Percentiles rank a stretch among this genome's conserved stretches.
These are phyloP conservation scores for Ctenomys sociabilis DNA, from an alignment of 2,113 vertebrate genomes.

Conservation along the genomic window DNA sequence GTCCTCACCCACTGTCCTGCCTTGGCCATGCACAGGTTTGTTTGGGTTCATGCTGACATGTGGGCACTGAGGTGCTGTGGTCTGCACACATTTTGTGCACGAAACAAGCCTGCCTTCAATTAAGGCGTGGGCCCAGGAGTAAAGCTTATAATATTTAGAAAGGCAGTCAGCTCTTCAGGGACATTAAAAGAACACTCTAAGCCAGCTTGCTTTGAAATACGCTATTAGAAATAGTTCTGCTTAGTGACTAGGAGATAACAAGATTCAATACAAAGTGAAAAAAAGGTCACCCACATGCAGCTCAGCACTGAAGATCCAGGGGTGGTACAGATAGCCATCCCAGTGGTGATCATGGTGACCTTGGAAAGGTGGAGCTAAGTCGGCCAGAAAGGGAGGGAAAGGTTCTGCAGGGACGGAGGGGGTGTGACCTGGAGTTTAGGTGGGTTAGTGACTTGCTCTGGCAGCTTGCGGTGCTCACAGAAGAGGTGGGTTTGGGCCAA, in stretches of 20 bases:
- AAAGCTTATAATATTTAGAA: background rate
- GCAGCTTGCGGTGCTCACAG: background rate
- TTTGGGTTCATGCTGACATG: background rate
- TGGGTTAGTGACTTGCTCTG: background rate
- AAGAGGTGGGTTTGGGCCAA: background rate
- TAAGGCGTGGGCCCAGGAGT: background rate
- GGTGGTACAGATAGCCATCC: background rate
- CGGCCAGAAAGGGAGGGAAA: background rate
- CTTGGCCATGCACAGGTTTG: no score
- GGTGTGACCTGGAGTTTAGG: background rate
- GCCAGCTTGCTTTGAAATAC: background rate
- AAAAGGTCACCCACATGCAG: background rate
- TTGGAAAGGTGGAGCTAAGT: background rate
- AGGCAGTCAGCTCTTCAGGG: background rate
- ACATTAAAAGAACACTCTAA: background rate
- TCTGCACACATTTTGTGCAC: background rate
- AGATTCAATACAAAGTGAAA: slow-evolving; percentile 2
- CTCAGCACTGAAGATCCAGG: background rate
- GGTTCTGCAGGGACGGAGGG: accelerated
- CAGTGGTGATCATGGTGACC: background rate
- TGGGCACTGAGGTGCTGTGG: background rate
- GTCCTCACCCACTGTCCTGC: accelerated
- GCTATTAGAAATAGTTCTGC: background rate
- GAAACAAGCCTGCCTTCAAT: background rate
- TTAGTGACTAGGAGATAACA: background rate